Base-by-base conservation (phyloP, 1,140 invertebrate genomes). In the Elymnias hypermnestra region DNA sequence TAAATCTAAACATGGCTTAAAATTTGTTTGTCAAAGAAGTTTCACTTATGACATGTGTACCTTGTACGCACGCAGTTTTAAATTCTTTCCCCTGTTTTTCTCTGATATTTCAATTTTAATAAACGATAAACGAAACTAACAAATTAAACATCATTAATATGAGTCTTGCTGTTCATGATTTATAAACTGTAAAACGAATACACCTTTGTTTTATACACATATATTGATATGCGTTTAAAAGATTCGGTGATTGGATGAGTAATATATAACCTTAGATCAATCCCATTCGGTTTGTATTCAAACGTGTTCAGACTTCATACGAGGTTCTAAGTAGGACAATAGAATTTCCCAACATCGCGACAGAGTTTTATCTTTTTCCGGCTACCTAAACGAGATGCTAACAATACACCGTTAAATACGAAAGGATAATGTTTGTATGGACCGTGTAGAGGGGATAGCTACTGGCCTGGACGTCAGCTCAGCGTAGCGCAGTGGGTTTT, bases 401-500 rank as follows among this genome's bases (percentile, higher is more conserved):
- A 76, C 74, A 78, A 81, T 79, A 59, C 55, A 63, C 63, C 57
- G 65, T 81, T 71, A 82, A 46, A 57, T 61, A 31, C 42, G 70
- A 63, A 76, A 74, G 72, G 72, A 73, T 45, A 63, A 50, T 43
- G 41, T 51, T 55, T 45, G 64, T 45, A 44, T 6, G 15, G n/a
- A 31, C 33, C 33, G 48, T 13, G 48, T 51, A 51, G 70, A 56
- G 75, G 69, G 70, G 69, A 60, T 64, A 55, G 38, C 46, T 51
- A 62, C 41, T 46, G 51, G 57, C 45, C 71, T 72, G 74, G 76
- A 79, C 63, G 64, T 68, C 63, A 62, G 57, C 62, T 50, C 70
- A 37, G 52, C 63, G 46, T 47, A 47, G 39, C 68, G 68, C 77
- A 82, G 81, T 84, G 81, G 81, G 63, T 78, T 78, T 84, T 82